These are phyloP conservation scores for Mormoops blainvillei DNA, from an alignment of 2,113 vertebrate species.

Conservation along the genomic window DNA sequence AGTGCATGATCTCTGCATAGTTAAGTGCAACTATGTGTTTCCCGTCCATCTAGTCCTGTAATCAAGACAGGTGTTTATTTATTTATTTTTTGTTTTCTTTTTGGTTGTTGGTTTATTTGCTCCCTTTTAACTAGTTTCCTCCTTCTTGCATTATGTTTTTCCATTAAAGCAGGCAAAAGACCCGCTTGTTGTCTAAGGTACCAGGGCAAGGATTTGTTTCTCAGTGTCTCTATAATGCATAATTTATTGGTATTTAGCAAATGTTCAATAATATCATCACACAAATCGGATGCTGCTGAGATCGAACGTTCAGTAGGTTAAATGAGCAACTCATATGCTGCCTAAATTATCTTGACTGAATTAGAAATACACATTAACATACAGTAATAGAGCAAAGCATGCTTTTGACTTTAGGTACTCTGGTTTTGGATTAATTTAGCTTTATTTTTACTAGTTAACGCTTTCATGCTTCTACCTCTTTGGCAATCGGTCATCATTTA, in stretches of 20 bases:
- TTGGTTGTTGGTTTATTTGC: background rate
- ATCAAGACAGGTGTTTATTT: background rate
- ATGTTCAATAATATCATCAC: background rate
- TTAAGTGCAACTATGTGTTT: background rate
- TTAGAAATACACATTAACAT: background rate
- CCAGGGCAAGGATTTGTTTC: background rate
- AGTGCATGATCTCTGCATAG: background rate
- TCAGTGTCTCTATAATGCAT: background rate
- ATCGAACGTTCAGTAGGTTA: background rate
- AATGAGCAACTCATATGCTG: background rate
- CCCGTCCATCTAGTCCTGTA: background rate
- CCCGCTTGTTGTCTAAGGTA: background rate
- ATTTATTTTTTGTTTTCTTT: background rate
- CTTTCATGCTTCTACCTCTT: background rate
- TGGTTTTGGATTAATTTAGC: background rate
- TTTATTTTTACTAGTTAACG: background rate
- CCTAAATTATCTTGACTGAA: background rate
- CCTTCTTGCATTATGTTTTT: background rate
- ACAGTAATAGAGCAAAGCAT: background rate
- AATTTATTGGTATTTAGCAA: background rate
- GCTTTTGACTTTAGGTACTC: background rate
- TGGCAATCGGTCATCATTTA: background rate
- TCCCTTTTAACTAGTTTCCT: background rate
- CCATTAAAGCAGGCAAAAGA: background rate
- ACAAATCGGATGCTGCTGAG: background rate